Base-by-base conservation (phyloP, 2,888 invertebrate genomes). In the Tiliacea citrago region DNA sequence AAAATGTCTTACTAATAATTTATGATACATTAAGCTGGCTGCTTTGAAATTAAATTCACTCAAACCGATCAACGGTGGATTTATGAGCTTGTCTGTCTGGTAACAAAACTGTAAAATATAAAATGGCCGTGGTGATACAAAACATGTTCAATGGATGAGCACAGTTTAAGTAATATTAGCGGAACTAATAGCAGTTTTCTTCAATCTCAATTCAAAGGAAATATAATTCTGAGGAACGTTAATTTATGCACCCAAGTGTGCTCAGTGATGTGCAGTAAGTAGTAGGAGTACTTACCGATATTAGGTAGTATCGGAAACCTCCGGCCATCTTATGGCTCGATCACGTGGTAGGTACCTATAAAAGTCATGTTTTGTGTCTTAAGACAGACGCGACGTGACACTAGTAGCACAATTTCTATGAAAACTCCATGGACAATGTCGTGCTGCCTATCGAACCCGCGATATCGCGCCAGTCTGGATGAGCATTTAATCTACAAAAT, bases 1-100 rank as follows among this genome's bases (percentile, higher is more conserved):
- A 84, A 89, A 90, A 77, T 79, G 55, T 79, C 77, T 79, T 51
- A 65, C 21, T 57, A 57, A 65, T 75, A 49, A 82, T 83, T 77
- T 87, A 87, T 68, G 75, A 71, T 65, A 42, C 71, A 82, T 73
- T 67, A 66, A 77, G 42, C 77, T 75, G 13, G 70, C 51, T 78
- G 60, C 49, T 67, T 75, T 58, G 42, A 60, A 68, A 77, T 78
- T 65, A 75, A 77, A 82, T 84, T 77, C 45, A 69, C 71, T 58
- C 51, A 66, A 58, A 62, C n/a, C 42, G 55, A 68, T 73, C 75
- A 84, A 76, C 76, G 81, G 73, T 69, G 39, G 35, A 86, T 86
- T 83, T 86, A 83, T 60, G 70, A 65, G 62, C 18, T 29, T 29
- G 29, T 29, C 29, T 55, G 53, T 53, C 61, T 62, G 35, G 51